phyloP scores from a whole-genome alignment of 2,113 vertebrate genomes.

The Tragelaphus scriptus region DNA sequence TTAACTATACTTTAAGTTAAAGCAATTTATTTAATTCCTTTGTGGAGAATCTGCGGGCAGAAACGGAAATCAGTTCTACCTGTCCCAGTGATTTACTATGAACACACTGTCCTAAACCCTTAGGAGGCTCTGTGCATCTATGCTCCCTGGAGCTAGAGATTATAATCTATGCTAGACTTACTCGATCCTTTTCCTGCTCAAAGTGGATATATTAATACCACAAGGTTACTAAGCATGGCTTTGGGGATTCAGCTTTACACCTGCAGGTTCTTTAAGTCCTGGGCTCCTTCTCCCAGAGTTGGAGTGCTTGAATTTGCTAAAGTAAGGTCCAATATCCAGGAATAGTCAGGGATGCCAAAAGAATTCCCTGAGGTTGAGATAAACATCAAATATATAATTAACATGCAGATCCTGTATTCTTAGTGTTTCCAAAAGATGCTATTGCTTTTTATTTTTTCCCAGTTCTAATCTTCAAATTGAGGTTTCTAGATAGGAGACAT shows the following conservation, averaged over 20 bases:
- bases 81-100: background rate
- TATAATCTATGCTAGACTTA: background rate
- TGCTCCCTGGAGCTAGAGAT: background rate
- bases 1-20: background rate
- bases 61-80: background rate
- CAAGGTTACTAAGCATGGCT: background rate
- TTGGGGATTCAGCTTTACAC: background rate
- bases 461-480: background rate
- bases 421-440: background rate
- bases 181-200: background rate
- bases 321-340: background rate
- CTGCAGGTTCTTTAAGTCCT: background rate
- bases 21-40: background rate
- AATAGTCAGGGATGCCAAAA: background rate
- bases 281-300: background rate
- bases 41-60: background rate
- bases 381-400: background rate
- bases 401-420: background rate
- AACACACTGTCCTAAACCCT: background rate
- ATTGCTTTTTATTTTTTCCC: background rate
- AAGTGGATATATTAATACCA: background rate
- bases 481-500: background rate
- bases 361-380: background rate
- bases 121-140: background rate
- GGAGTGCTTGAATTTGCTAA: background rate